Conservation (phyloP, 2,113 vertebrate genomes). For the Stigmatopora nigra region DNA sequence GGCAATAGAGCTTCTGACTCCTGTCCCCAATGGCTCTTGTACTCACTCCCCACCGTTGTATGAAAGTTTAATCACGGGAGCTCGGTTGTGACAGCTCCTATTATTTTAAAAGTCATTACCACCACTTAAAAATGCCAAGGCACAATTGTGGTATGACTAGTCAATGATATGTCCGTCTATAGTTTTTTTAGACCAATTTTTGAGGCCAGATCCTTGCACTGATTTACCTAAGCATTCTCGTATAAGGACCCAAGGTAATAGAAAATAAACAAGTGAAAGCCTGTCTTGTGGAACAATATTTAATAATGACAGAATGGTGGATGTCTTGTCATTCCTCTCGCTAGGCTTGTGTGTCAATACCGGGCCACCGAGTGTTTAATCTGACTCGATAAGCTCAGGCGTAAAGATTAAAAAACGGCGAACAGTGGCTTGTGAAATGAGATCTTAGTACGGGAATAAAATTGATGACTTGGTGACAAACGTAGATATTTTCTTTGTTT, state of each 20-base stretch:
- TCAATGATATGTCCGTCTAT: slow-evolving; percentile 50
- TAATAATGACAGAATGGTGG: slow-evolving; percentile 39
- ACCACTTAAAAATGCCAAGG: slow-evolving; percentile 51
- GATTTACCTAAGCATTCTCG: slow-evolving; percentile 52
- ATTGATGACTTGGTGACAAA: slow-evolving; percentile 8
- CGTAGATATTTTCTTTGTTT: background rate
- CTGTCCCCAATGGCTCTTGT: slow-evolving; percentile 43
- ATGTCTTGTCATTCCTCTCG: slow-evolving; percentile 28
- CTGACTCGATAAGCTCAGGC: slow-evolving; percentile 31
- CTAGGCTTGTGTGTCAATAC: slow-evolving; percentile 37
- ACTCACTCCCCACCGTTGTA: slow-evolving; percentile 50
- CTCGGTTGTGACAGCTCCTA: slow-evolving; percentile 55
- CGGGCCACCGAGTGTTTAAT: slow-evolving; percentile 36
- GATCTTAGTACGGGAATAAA: slow-evolving; percentile 5
- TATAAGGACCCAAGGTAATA: slow-evolving; percentile 54
- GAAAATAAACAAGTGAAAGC: slow-evolving; percentile 57
- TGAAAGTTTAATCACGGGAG: slow-evolving; percentile 65
- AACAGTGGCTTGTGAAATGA: slow-evolving; percentile 2
- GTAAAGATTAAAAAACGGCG: slow-evolving; percentile 36
- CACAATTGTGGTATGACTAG: background rate
- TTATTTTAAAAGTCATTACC: slow-evolving; percentile 70
- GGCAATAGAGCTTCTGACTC: slow-evolving; percentile 49
- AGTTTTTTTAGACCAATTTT: slow-evolving; percentile 31
- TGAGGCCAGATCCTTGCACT: slow-evolving; percentile 32
- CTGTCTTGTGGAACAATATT: slow-evolving; percentile 38